A percentile compares a stretch with the other conserved stretches of the same genome.
These are phyloP conservation scores for Nephila pilipes DNA, from an alignment of 1,140 invertebrate species.

Conservation along the genomic window DNA sequence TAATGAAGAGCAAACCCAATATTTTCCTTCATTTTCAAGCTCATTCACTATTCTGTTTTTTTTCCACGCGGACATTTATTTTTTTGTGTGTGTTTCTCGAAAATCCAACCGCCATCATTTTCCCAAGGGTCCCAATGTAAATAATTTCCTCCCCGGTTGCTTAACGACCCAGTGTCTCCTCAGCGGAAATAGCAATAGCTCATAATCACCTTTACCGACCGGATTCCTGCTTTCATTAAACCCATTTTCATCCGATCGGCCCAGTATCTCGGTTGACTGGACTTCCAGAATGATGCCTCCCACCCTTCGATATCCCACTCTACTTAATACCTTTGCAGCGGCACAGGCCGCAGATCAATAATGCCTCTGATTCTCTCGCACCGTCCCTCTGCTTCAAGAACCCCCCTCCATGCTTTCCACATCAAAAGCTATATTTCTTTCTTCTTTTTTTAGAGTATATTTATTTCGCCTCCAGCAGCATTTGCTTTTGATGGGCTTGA, in stretches of 20 bases:
- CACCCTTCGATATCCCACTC: neutral
- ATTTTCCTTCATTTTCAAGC: too few species aligned
- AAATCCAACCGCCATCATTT: neutral
- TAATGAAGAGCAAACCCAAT: too few species aligned
- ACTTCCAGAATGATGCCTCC: slow-evolving; percentile 17
- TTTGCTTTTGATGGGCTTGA: neutral
- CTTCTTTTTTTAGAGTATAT: neutral
- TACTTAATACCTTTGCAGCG: slow-evolving; percentile 40
- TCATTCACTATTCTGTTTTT: too few species aligned
- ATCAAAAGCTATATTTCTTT: neutral
- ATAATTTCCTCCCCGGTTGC: slow-evolving; percentile 27
- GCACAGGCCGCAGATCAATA: slow-evolving; percentile 12
- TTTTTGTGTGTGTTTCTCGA: too few species aligned
- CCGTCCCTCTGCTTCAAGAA: neutral
- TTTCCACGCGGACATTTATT: too few species aligned
- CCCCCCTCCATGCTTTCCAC: neutral
- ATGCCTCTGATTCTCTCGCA: slow-evolving; percentile 24
- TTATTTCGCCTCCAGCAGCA: neutral
- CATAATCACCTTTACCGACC: slow-evolving; percentile 60
- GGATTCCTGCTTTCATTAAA: slow-evolving; percentile 71
- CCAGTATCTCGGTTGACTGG: slow-evolving; percentile 59
- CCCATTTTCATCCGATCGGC: slow-evolving; percentile 44
- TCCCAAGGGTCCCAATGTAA: neutral
- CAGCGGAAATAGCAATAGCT: slow-evolving; percentile 45
- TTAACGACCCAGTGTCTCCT: slow-evolving; percentile 23